Evolutionary conservation across 2,113 vertebrate species (phyloP).

Genomic region (Rhegmatorhina hoffmannsi): DNA sequence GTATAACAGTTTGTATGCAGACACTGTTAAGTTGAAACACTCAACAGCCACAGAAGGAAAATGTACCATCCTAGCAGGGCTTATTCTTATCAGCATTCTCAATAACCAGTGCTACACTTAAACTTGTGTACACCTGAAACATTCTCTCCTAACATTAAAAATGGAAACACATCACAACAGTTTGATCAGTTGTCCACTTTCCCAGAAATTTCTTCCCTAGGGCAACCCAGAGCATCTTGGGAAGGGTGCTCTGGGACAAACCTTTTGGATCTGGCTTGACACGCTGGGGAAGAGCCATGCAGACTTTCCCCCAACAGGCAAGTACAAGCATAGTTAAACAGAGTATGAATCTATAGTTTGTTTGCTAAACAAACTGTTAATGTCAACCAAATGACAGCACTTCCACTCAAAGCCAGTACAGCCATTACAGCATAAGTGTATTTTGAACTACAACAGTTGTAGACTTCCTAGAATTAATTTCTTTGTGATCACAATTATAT

Average conservation of each 20-base stretch:
- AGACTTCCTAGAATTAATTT: not conserved
- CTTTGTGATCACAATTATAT: not conserved
- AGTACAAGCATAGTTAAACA: not conserved
- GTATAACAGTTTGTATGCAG: not conserved
- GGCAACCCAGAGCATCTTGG: not conserved
- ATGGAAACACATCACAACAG: not conserved
- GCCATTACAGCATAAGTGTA: not conserved
- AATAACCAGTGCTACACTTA: not conserved
- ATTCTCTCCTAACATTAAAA: not conserved
- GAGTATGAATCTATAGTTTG: not conserved
- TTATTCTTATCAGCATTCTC: not conserved
- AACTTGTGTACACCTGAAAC: not conserved
- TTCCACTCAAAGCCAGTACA: not conserved
- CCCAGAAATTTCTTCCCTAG: not conserved
- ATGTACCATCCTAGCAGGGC: not conserved
- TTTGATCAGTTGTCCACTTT: not conserved
- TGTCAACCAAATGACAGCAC: not conserved
- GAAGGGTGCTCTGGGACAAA: not conserved
- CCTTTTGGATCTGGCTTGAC: not conserved
- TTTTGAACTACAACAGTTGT: not conserved
- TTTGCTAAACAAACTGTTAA: not conserved
- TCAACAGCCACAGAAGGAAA: not conserved
- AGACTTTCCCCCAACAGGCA: not conserved
- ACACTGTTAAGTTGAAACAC: not conserved
- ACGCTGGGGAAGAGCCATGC: not conserved